phyloP scores from a whole-genome alignment of 2,113 vertebrate genomes.

The Corvus hawaiiensis region DNA sequence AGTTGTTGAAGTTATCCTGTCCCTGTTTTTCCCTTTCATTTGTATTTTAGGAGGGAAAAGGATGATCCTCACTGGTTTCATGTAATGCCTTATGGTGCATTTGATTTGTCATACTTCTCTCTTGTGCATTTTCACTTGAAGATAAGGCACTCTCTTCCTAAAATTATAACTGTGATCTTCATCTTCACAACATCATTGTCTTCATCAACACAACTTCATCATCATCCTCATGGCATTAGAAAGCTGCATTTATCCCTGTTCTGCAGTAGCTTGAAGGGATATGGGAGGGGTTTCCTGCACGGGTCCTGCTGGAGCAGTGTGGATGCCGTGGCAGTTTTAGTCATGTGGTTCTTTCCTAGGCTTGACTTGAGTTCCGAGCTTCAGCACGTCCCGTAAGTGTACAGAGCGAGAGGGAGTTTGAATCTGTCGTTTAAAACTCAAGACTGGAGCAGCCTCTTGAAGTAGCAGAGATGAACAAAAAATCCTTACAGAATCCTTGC shows the following conservation, averaged over 20 bases:
- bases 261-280: not conserved
- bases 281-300: not conserved
- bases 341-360: not conserved
- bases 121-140: not conserved
- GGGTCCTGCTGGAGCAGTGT: not conserved
- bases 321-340: not conserved
- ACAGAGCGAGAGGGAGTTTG: not conserved
- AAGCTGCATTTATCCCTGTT: not conserved
- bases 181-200: not conserved
- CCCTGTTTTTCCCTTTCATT: not conserved
- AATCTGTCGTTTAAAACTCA: not conserved
- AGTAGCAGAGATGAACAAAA: not conserved
- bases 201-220: not conserved
- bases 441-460: not conserved
- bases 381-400: not conserved
- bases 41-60: not conserved
- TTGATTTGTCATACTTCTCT: not conserved
- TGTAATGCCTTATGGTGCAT: not conserved
- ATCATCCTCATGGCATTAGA: not conserved
- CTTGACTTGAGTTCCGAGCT: not conserved
- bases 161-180: not conserved
- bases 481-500: not conserved
- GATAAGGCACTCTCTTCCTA: not conserved
- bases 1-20: not conserved
- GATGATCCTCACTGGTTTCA: not conserved